Evolutionary conservation across 2,797 vertebrate species (phyloP).

Genomic region (Gambusia yucatana): DNA sequence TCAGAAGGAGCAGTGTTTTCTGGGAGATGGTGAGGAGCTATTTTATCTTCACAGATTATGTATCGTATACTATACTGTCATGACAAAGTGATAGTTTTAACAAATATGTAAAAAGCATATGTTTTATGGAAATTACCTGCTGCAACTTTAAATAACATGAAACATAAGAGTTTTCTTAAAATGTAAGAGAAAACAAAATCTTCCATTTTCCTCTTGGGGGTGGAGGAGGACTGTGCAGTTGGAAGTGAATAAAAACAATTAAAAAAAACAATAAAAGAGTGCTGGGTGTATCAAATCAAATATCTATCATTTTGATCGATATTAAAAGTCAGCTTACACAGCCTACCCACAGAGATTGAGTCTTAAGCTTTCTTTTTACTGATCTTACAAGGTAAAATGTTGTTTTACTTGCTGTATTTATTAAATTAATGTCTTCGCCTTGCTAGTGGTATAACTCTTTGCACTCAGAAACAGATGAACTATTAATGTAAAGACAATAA

Average conservation of each 20-base stretch:
- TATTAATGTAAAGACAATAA: not conserved
- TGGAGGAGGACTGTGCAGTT: not conserved
- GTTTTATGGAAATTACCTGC: too few species aligned
- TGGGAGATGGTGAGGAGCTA: too few species aligned
- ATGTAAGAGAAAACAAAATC: not conserved
- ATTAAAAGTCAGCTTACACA: not conserved
- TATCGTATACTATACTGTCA: too few species aligned
- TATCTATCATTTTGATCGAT: not conserved
- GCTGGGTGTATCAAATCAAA: not conserved
- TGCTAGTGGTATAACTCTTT: not conserved
- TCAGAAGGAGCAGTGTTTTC: too few species aligned
- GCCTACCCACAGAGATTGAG: not conserved
- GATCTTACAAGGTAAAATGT: not conserved
- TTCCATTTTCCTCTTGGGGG: not conserved
- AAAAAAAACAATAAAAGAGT: not conserved
- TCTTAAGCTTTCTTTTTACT: not conserved
- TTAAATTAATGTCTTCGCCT: not conserved
- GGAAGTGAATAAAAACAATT: not conserved
- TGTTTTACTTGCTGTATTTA: not conserved
- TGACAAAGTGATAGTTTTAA: too few species aligned
- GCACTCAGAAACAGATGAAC: not conserved
- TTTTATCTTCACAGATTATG: too few species aligned
- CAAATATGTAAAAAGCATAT: too few species aligned
- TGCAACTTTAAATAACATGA: not conserved
- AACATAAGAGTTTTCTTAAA: not conserved